A percentile compares a stretch with the other conserved stretches of the same genome.
Conservation (phyloP, 2,797 vertebrate species). For the Anabacerthia variegaticeps region DNA sequence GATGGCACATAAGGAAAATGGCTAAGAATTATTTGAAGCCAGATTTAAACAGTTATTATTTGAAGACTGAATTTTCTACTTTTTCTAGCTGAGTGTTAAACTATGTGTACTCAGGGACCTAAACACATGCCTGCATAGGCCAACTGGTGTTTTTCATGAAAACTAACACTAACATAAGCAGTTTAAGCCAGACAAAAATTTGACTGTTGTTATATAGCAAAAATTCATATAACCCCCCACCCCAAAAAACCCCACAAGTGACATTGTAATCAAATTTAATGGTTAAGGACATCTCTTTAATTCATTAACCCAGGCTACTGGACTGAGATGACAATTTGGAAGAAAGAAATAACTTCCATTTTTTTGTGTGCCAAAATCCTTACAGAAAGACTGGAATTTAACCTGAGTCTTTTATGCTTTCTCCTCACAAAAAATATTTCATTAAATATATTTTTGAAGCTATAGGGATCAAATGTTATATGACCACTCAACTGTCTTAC, state of each 20-base stretch:
- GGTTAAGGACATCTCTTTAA: not conserved
- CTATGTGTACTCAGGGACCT: not conserved
- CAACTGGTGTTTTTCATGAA: not conserved
- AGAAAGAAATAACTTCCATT: not conserved
- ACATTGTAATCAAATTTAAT: not conserved
- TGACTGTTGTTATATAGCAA: not conserved
- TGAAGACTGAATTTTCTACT: not conserved
- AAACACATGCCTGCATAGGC: not conserved
- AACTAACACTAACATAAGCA: not conserved
- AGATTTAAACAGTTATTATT: not conserved
- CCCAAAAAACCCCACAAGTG: not conserved
- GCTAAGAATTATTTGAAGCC: not conserved
- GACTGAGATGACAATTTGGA: not conserved
- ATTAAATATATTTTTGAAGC: not conserved
- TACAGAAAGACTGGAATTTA: not conserved
- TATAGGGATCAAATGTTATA: not conserved
- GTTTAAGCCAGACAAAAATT: not conserved
- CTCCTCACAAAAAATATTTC: not conserved
- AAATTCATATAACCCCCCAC: not conserved
- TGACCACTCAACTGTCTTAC: not conserved
- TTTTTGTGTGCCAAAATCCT: not conserved
- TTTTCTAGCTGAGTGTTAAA: not conserved
- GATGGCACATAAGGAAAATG: not conserved
- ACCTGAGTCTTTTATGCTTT: not conserved
- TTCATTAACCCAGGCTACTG: not conserved